Base-by-base conservation (phyloP, 2,113 vertebrate genomes). In the Mugil cephalus region DNA sequence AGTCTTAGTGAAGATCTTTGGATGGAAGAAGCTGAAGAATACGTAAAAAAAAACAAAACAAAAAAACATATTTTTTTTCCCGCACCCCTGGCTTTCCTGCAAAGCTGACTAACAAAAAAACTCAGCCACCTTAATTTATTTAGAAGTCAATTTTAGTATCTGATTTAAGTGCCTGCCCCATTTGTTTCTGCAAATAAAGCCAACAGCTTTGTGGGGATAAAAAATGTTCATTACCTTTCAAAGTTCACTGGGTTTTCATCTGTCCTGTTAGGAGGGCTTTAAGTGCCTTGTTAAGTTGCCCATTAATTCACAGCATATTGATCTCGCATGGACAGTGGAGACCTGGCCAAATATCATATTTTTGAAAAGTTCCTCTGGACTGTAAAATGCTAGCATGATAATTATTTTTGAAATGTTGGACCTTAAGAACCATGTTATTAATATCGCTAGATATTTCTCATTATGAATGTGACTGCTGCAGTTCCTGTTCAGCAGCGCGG, bases 151-250 rank as follows among this genome's bases (percentile, higher is more conserved):
- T 85, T 72, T 72, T 77, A 74, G 64, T 67, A 78, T 86, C 75
- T 77, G 38, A 61, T 84, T 82, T 81, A 88, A 91, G 88, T 76
- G 74, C 18, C 38, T 38, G 64, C 74, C 84, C 62, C 62, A 81
- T 89, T 91, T 88, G 72, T 84, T 69, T 74, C 42, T 39, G 84
- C 76, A 88, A 88, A 84, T 90, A 90, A 90, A 89, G 85, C 54
- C 74, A 30, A 61, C 68, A 65, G 74, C 74, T 58, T 86, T n/a
- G 18, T 52, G 39, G 46, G 73, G 79, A 77, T 88, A 84, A 90
- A 84, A 86, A 81, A 90, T 89, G 85, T 87, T 91, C 83, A 91
- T 89, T 92, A 88, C 87, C 80, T 87, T 86, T 88, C 83, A 90
- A 65, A 85, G 88, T 92, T 91, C 86, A 91, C 68, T 79, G 77